These are phyloP conservation scores for Sesia apiformis DNA, from an alignment of 2,888 invertebrate genomes.

Conservation along the genomic window DNA sequence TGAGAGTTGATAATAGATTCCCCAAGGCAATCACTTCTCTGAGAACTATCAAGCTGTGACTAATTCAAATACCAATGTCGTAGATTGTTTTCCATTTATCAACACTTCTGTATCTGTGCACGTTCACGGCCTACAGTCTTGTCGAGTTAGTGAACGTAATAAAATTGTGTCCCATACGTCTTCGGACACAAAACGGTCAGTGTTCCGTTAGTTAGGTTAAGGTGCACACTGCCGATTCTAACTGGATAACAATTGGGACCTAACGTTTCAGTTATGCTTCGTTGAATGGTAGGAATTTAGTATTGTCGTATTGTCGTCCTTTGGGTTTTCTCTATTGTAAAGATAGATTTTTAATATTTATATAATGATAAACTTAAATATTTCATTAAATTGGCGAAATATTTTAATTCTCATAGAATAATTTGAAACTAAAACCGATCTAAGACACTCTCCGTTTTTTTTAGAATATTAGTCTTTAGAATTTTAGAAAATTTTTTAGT, in stretches of 20 bases:
- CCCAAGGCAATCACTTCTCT: too few relatives aligned
- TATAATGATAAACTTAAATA: too few relatives aligned
- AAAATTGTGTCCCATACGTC: conserved; percentile 1
- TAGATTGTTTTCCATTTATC: background rate
- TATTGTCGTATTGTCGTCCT: conserved; percentile 28
- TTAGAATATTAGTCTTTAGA: too few relatives aligned
- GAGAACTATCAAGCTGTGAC: too few relatives aligned
- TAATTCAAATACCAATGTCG: too few relatives aligned
- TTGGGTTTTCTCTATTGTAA: conserved; percentile 26
- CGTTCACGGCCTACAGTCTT: background rate
- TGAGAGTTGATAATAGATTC: too few relatives aligned
- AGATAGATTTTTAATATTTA: too few relatives aligned
- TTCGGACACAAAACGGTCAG: conserved; percentile 26
- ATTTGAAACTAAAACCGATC: too few relatives aligned
- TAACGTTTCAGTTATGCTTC: conserved; percentile 46
- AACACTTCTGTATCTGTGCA: background rate
- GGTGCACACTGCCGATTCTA: conserved; percentile 49
- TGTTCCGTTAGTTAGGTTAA: conserved; percentile 59
- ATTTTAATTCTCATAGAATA: too few relatives aligned
- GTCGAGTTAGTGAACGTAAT: background rate
- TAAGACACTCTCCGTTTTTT: too few relatives aligned
- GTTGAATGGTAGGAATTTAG: conserved; percentile 4
- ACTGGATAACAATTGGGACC: conserved; percentile 65
- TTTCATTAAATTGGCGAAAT: too few relatives aligned
- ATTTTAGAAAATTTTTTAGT: too few relatives aligned